phyloP scores from a whole-genome alignment of 2,113 vertebrate species.

The Corythornis vintsioides region DNA sequence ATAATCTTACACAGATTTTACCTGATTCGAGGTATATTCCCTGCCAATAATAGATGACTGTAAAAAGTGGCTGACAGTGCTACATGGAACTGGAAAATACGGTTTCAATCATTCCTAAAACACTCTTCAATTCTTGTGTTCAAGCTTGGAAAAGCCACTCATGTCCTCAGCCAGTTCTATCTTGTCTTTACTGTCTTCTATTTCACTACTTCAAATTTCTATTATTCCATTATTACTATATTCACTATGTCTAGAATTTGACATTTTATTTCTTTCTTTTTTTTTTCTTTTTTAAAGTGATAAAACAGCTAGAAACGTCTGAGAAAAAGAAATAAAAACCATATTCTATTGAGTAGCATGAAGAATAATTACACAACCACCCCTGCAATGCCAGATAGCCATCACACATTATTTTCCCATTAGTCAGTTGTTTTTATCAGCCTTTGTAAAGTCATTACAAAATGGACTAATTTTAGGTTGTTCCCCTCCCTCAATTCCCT shows the following conservation, averaged over 20 bases:
- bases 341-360: not conserved
- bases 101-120: not conserved
- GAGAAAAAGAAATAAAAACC: too few species aligned
- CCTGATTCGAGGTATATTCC: not conserved
- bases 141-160: not conserved
- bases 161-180: not conserved
- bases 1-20: not conserved
- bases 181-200: not conserved
- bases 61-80: not conserved
- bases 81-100: not conserved
- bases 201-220: not conserved
- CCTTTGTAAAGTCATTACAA: not conserved
- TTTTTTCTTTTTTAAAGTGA: not conserved
- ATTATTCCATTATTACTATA: not conserved
- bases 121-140: not conserved
- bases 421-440: not conserved
- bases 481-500: fast-evolving
- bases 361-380: not conserved
- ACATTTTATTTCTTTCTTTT: not conserved
- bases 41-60: not conserved
- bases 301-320: not conserved
- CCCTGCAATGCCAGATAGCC: not conserved
- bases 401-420: not conserved
- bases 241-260: not conserved
- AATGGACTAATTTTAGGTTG: not conserved